Conservation (phyloP, 2,888 invertebrate species). For the Chalcosyrphus nemorum region DNA sequence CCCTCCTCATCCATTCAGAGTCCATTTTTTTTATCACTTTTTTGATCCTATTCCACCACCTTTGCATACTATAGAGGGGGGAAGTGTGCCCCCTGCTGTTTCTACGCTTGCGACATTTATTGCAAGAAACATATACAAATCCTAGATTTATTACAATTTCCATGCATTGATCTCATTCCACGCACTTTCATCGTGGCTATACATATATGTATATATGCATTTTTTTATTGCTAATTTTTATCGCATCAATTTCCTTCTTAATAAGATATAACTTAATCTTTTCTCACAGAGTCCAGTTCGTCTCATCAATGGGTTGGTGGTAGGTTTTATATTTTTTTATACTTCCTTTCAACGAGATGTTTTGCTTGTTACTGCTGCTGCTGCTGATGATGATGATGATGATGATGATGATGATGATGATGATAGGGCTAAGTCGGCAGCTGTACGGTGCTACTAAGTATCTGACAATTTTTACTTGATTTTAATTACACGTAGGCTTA, state of each 20-base stretch:
- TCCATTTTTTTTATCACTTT: neutral
- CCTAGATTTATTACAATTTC: slow-evolving; percentile 48
- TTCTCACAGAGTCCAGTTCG: neutral
- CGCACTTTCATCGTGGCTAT: slow-evolving; percentile 39
- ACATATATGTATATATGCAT: slow-evolving; percentile 10
- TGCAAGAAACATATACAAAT: slow-evolving; percentile 22
- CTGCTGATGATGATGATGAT: slow-evolving; percentile 19
- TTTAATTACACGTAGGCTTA: slow-evolving; percentile 38
- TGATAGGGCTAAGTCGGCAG: neutral
- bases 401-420: slow-evolving; percentile 12
- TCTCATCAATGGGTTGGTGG: slow-evolving; percentile 15
- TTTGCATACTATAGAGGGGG: neutral
- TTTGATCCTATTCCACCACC: neutral
- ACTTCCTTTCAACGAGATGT: slow-evolving; percentile 1
- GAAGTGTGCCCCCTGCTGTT: neutral
- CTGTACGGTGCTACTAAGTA: slow-evolving; percentile 6
- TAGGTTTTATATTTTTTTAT: slow-evolving; percentile 3
- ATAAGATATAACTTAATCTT: slow-evolving; percentile 58
- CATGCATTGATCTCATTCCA: slow-evolving; percentile 7
- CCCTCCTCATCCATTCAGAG: neutral
- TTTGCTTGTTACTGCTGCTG: neutral
- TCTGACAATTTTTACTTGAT: slow-evolving; percentile 38
- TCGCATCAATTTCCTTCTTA: slow-evolving; percentile 70
- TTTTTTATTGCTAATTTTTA: slow-evolving; percentile 63
- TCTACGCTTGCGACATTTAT: neutral